Evolutionary conservation across 2,113 vertebrate species (phyloP), one percentile per base, ranked within the genome.

Genomic region (Sander lucioperca): DNA sequence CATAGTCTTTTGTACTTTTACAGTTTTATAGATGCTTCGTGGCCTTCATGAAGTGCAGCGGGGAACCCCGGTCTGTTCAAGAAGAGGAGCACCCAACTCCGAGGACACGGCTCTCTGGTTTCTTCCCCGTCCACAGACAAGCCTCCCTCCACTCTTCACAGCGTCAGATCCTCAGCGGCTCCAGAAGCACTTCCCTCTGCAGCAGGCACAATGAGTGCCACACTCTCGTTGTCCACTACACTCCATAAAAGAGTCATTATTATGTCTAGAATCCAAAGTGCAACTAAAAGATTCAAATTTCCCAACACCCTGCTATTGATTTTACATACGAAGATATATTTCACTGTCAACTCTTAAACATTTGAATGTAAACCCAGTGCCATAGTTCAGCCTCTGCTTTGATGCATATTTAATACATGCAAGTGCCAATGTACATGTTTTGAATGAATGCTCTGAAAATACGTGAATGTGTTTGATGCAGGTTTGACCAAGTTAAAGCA

Each of bases 21-120:
- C 84, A 96, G 94, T 93, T 96, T 85, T 93, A 88, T 43, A 87
- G 82, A 68, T 93, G 74, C 80, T 93, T 96, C 61, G 50, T 93
- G 27, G 86, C 93, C 33, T 91, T 95, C 9, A 1, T 95, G 21
- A 95, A 84, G 74, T 95, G 94, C 81, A 79, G 79, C 27, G 39
- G 6, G 2, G 91, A 90, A 4, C 85, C 82, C 13, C 79, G 76
- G 30, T 51, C 83, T 23, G 67, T 25, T 72, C 80, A 90, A 7
- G 58, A 75, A 70, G 85, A 91, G 45, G 82, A 72, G 43, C 45
- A 62, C 3, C 36, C 47, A n/a, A 67, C 66, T 18, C 79, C 8
- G 1, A 67, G 27, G 67, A 77, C 53, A 0, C 80, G 14, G 3
- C 16, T 80, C 12, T 69, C 76, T 19, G 66, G 63, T 25, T 36